Base-by-base conservation (phyloP, 2,888 invertebrate species). In the Cheilosia soror region DNA sequence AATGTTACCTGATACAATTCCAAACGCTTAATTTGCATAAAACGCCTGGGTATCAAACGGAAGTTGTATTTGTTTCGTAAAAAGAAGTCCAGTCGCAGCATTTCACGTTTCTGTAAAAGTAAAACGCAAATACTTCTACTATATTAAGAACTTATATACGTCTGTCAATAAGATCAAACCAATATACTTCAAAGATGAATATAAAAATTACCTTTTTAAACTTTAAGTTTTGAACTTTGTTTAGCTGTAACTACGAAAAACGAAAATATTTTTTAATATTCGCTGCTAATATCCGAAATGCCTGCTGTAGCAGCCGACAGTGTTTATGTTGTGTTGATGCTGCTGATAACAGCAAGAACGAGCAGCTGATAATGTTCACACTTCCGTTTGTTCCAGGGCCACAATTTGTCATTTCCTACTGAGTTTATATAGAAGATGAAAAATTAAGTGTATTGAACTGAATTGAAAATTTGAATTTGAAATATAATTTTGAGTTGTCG, bases 1-100 rank as follows among this genome's bases (percentile, higher is more conserved):
- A 11, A 7, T 7, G 5, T 77, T 85, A 89, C 89, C 88, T 87
- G 79, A 63, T 89, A 89, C 6, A 89, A 71, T 20, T 89, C 88
- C 2, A 85, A 40, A 0, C 89, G 88, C 33, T 88, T 89, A 5
- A 89, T 88, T 55, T 89, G 89, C 73, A 88, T 69, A 47, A 60
- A 66, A 29, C 76, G 76, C 2, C 20, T 29, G 9, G 42, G 4
- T n/a, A 58, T 15, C 13, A 20, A 7, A 13, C 0, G n/a, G 9
- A 60, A 9, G 4, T 76, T 76, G 1, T 20, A 15, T 29, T 65
- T 71, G 20, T 37, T 69, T 44, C 71, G 57, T n/a, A 73, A 63
- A 4, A 72, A 31, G 9, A 11, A 6, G 11, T 37, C 27, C 7
- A 60, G 13, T 51, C 51, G 15, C 13, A 72, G 11, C 72, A 72